Percentiles rank a stretch among this genome's conserved stretches.
These are phyloP conservation scores for Nothobranchius furzeri DNA, from an alignment of 2,113 vertebrate species.

Conservation along the genomic window DNA sequence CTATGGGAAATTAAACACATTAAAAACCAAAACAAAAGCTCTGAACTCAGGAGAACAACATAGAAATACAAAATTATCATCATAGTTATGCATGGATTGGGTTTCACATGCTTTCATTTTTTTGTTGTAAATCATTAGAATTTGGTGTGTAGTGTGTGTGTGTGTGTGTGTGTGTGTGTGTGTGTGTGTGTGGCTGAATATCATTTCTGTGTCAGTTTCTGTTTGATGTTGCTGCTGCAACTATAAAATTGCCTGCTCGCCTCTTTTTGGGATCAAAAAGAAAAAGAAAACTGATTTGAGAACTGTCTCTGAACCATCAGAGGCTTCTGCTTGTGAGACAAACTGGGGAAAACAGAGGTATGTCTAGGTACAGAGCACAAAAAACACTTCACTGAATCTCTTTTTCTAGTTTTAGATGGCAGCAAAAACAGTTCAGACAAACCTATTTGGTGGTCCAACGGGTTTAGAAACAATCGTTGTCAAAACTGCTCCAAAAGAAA, in stretches of 20 bases:
- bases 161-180: no score
- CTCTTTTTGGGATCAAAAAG: slow-evolving; percentile 5
- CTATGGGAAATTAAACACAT: no score
- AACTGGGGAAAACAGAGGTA: not conserved
- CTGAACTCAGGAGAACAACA: no score
- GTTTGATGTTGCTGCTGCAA: slow-evolving; percentile 11
- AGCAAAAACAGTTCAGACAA: not conserved
- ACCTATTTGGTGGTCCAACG: not conserved
- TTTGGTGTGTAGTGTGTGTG: no score
- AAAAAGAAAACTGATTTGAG: not conserved
- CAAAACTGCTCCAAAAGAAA: not conserved
- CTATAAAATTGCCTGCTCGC: not conserved
- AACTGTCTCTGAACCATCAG: slow-evolving; percentile 3
- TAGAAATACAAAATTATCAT: no score
- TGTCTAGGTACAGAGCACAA: not conserved
- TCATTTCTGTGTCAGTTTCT: not conserved
- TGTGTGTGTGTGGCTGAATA: not conserved
- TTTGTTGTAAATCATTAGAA: no score
- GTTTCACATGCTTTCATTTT: no score
- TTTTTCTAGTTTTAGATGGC: not conserved
- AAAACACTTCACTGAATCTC: not conserved
- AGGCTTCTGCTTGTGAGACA: not conserved
- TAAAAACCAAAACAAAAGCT: no score
- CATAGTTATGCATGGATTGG: no score
- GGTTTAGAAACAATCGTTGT: not conserved